Evolutionary conservation across 2,113 vertebrate genomes (phyloP).

Genomic region (Riparia riparia): DNA sequence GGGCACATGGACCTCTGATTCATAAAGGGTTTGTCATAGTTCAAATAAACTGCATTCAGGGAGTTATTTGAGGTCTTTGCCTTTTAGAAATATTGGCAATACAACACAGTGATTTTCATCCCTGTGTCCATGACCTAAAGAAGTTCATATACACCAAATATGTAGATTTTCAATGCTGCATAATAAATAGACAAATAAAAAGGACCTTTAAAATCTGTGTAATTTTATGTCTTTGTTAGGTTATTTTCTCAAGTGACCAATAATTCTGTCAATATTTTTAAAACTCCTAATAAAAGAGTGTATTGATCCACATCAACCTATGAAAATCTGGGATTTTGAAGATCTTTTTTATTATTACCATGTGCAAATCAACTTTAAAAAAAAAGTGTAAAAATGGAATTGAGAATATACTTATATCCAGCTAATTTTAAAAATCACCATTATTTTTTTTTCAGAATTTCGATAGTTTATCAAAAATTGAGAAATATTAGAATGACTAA

Average conservation of each 20-base stretch:
- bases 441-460: not conserved
- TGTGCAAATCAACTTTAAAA: not conserved
- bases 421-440: not conserved
- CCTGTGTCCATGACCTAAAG: not conserved
- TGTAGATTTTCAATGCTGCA: not conserved
- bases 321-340: not conserved
- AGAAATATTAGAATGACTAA: not conserved
- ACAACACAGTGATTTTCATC: not conserved
- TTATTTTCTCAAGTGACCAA: not conserved
- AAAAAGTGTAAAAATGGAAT: not conserved
- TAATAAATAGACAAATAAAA: not conserved
- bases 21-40: not conserved
- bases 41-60: not conserved
- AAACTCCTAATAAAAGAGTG: not conserved
- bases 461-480: not conserved
- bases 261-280: not conserved
- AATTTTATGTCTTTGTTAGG: not conserved
- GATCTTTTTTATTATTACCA: not conserved
- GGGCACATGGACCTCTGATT: not conserved
- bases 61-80: not conserved
- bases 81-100: not conserved
- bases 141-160: not conserved
- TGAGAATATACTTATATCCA: not conserved
- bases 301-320: not conserved
- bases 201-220: not conserved